phyloP scores from a whole-genome alignment of 2,797 vertebrate genomes.

The Heterohyrax brucei region DNA sequence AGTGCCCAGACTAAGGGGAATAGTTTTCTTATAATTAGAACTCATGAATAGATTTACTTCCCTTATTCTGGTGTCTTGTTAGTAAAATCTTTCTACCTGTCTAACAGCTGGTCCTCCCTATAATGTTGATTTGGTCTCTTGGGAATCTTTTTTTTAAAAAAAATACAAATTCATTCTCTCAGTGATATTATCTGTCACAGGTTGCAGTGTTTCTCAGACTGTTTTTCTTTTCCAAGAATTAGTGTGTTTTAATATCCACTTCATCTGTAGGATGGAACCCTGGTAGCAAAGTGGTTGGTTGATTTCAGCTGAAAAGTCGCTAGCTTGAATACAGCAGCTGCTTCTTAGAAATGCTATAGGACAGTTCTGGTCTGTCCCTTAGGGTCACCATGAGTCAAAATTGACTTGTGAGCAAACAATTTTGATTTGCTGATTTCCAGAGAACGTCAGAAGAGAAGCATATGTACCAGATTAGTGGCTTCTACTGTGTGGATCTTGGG shows the following conservation, averaged over 20 bases:
- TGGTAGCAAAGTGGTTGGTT: too few relatives aligned
- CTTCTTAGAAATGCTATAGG: too few relatives aligned
- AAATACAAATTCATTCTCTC: slow-evolving; percentile 27
- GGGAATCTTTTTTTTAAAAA: not conserved
- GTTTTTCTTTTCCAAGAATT: slow-evolving; percentile 62
- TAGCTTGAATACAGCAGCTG: too few relatives aligned
- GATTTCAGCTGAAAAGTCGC: too few relatives aligned
- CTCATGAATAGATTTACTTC: slow-evolving; percentile 6
- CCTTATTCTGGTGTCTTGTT: not conserved
- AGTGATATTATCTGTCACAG: slow-evolving; percentile 54
- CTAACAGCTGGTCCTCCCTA: not conserved
- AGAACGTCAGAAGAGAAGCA: not conserved
- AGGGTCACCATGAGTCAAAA: too few relatives aligned
- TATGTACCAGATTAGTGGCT: not conserved
- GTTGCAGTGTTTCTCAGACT: slow-evolving; percentile 45
- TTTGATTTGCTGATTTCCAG: slow-evolving; percentile 22
- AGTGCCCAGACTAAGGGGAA: not conserved
- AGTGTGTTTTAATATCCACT: slow-evolving; percentile 33
- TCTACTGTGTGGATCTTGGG: not conserved
- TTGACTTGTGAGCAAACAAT: too few relatives aligned
- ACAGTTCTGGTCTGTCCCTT: too few relatives aligned
- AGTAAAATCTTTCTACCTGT: not conserved
- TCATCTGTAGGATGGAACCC: slow-evolving; percentile 26
- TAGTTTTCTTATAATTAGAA: slow-evolving; percentile 23
- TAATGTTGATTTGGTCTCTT: slow-evolving; percentile 50